Conservation (phyloP, 2,888 invertebrate species). For the Drosophila recens region DNA sequence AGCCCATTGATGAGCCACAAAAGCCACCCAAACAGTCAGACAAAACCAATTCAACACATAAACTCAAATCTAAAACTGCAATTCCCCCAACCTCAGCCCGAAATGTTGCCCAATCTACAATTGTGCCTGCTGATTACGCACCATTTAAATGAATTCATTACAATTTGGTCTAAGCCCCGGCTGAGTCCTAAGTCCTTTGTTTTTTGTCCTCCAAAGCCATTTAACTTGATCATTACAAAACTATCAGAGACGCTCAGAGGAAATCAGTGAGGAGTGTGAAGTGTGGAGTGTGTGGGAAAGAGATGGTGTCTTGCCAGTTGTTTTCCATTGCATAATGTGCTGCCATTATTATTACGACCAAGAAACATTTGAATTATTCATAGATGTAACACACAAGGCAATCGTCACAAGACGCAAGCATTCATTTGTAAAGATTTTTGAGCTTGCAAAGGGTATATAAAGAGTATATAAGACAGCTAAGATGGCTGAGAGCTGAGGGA, state of each 20-base stretch:
- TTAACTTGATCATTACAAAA: slow-evolving; percentile 79
- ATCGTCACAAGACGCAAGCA: slow-evolving; percentile 52
- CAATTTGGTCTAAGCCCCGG: slow-evolving; percentile 59
- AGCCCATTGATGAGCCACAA: slow-evolving; percentile 46
- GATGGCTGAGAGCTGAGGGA: neutral
- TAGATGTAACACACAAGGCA: slow-evolving; percentile 62
- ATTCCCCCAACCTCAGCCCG: slow-evolving; percentile 6
- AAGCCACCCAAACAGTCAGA: slow-evolving; percentile 21
- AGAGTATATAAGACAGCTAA: neutral
- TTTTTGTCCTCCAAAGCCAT: slow-evolving; percentile 62
- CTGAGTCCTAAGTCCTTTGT: slow-evolving; percentile 42
- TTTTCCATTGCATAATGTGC: slow-evolving; percentile 68
- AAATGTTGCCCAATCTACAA: slow-evolving; percentile 14
- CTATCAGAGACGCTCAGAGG: slow-evolving; percentile 55
- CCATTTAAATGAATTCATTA: slow-evolving; percentile 78
- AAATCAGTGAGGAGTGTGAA: neutral
- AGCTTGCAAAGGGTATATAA: slow-evolving; percentile 13
- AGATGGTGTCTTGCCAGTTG: slow-evolving; percentile 31
- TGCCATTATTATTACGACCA: slow-evolving; percentile 51
- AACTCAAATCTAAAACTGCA: slow-evolving; percentile 33
- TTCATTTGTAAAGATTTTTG: slow-evolving; percentile 49
- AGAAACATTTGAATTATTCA: slow-evolving; percentile 72
- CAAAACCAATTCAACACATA: slow-evolving; percentile 30
- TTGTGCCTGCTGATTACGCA: slow-evolving; percentile 70
- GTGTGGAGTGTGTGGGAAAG: neutral